A percentile compares a stretch with the other conserved stretches of the same genome.
These are phyloP conservation scores for Periophthalmus modestus DNA, from an alignment of 2,113 vertebrate species.

Conservation along the genomic window DNA sequence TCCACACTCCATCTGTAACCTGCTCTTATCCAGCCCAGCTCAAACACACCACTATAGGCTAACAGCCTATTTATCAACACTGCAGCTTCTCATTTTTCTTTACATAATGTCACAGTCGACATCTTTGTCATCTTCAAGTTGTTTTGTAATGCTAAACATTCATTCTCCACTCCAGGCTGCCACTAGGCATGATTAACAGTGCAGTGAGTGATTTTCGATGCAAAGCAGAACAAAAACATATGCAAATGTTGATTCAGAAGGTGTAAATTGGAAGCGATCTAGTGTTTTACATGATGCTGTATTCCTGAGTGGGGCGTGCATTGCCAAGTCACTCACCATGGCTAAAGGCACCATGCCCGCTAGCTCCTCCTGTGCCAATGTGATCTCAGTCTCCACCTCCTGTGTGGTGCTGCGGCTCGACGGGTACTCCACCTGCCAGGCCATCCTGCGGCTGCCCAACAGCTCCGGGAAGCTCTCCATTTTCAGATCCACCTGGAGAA, in stretches of 20 bases:
- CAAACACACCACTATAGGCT: constrained; percentile 23
- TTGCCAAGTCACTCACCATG: constrained; percentile 83
- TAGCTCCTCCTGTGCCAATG: constrained; percentile 89
- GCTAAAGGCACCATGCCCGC: constrained; percentile 89
- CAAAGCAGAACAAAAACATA: constrained; percentile 20
- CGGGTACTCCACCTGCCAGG: constrained; percentile 94
- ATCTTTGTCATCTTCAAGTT: not conserved
- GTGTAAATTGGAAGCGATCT: constrained; percentile 10
- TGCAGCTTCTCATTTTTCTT: not conserved
- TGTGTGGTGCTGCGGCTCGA: constrained; percentile 75
- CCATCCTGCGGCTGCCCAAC: constrained; percentile 87
- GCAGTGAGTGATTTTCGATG: constrained; percentile 14
- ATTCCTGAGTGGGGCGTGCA: constrained; percentile 3
- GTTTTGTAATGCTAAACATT: constrained; percentile 10
- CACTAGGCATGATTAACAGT: constrained; percentile 15
- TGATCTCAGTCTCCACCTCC: constrained; percentile 85
- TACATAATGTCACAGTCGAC: not conserved
- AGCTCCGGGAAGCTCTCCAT: constrained; percentile 85
- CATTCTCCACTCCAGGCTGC: constrained; percentile 1
- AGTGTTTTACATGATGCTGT: not conserved
- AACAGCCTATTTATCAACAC: not conserved
- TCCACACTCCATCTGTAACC: constrained; percentile 28
- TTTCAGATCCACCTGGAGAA: constrained; percentile 91
- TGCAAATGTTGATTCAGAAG: constrained; percentile 24
- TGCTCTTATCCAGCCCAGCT: constrained; percentile 20